Percentiles rank a stretch among this genome's conserved stretches.
Conservation (phyloP, 2,113 vertebrate species). For the Siniperca chuatsi region DNA sequence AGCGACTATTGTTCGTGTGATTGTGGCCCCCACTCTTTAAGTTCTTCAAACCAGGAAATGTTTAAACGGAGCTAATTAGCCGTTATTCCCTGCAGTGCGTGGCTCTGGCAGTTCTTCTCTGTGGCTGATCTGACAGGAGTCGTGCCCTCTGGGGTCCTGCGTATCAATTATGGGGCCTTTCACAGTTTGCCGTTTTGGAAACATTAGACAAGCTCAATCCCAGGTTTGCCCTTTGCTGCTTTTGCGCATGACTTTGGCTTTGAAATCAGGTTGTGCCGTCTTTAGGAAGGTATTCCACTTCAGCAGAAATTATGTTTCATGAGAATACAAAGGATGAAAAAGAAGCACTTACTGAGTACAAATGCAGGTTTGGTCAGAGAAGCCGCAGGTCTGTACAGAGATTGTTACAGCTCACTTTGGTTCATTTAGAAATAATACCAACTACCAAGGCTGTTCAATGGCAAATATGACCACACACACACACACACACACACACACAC, state of each 20-base stretch:
- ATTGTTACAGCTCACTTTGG: background rate
- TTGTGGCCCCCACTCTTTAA: conserved; percentile 80
- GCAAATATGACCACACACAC: conserved; percentile 7
- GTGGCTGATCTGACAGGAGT: conserved; percentile 85
- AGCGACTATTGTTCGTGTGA: conserved; percentile 78
- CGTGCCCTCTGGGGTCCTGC: conserved; percentile 76
- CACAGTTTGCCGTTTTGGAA: conserved; percentile 70
- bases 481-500: conserved; percentile 20
- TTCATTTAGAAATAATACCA: background rate
- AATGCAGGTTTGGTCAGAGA: background rate
- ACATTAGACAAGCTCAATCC: conserved; percentile 76
- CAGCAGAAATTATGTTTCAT: conserved; percentile 10
- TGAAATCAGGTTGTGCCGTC: conserved; percentile 51
- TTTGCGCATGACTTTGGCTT: conserved; percentile 47
- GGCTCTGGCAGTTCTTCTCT: conserved; percentile 74
- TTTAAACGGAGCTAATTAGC: conserved; percentile 85
- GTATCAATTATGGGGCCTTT: conserved; percentile 81
- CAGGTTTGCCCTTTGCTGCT: conserved; percentile 55
- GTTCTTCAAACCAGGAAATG: conserved; percentile 88
- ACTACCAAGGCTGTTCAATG: background rate
- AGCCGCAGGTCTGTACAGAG: background rate
- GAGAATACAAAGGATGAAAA: conserved; percentile 15
- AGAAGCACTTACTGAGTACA: background rate
- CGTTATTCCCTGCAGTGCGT: conserved; percentile 74
- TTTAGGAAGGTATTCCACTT: conserved; percentile 5